Evolutionary conservation across 1,140 invertebrate species (phyloP), one percentile per base, ranked within the genome.

Genomic region (Nixonia krombeini): DNA sequence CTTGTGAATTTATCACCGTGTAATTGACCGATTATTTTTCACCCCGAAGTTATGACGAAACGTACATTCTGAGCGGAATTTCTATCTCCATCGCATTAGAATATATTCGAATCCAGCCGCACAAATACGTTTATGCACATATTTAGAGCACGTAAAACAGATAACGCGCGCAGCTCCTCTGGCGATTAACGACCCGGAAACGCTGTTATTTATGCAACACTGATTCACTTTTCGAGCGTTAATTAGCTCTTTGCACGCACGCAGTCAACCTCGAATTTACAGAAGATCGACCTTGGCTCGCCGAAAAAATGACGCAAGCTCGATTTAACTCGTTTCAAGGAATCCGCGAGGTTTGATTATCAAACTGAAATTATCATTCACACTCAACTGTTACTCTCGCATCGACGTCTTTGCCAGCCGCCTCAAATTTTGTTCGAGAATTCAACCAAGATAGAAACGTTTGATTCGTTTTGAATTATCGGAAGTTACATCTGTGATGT

Each of bases 221-320:
- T 59, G 69, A 67, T 67, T 72, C 64, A 72, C 64, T 72, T 72
- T 72, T 72, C 59, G 51, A 67, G 64, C 64, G 55, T 67, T 72
- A 72, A 72, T 72, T 68, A 72, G 59, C 70, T 59, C 59, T 64
- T 64, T 57, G 61, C 70, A 72, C 70, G 70, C 70, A 68, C 18
- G 56, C 31, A 52, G 51, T 52, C 42, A 38, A 37, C 38, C 37
- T 45, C 53, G 55, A 62, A 45, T 12, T 53, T 29, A 37, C 42
- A 29, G 37, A 63, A 55, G 58, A 63, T 69, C 50, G 56, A 46
- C 51, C 61, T 70, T 70, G 67, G 55, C 58, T 56, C 16, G 50
- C 51, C 33, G 50, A 41, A 46, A 70, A 64, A 70, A 64, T 70
- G 40, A 37, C 16, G 41, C 40, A 13, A 26, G 7, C 10, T 47